Evolutionary conservation across 2,113 vertebrate species (phyloP).

Genomic region (Cephalophus harveyi): DNA sequence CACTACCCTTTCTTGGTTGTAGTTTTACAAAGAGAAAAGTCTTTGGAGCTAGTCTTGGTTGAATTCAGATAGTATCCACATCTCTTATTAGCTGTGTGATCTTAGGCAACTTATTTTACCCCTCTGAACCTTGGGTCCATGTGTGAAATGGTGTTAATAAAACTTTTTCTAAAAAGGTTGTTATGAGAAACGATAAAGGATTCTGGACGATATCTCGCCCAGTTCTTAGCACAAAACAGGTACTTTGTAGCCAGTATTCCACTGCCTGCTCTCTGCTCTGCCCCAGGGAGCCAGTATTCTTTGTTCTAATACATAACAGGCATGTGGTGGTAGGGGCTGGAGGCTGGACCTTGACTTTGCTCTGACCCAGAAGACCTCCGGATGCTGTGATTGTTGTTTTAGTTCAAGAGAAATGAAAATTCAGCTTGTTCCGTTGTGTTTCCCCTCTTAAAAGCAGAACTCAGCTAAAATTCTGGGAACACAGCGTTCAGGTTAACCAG

Average conservation of each 20-base stretch:
- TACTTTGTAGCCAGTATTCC: neutral
- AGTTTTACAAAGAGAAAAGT: neutral
- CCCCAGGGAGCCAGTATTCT: neutral
- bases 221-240: neutral
- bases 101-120: neutral
- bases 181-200: neutral
- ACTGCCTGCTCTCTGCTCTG: neutral
- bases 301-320: neutral
- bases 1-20: neutral
- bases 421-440: neutral
- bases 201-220: neutral
- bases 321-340: neutral
- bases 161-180: neutral
- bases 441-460: neutral
- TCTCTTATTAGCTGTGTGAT: neutral
- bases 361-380: neutral
- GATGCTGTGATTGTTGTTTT: conserved; percentile 18
- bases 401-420: neutral
- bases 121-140: neutral
- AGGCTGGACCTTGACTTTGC: conserved; percentile 14
- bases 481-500: neutral
- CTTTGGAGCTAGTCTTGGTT: neutral
- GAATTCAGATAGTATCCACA: neutral
- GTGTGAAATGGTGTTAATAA: neutral
- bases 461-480: conserved; percentile 40